Evolutionary conservation across 2,113 vertebrate genomes (phyloP), one percentile per base, ranked within the genome.

Genomic region (Columba janthina): DNA sequence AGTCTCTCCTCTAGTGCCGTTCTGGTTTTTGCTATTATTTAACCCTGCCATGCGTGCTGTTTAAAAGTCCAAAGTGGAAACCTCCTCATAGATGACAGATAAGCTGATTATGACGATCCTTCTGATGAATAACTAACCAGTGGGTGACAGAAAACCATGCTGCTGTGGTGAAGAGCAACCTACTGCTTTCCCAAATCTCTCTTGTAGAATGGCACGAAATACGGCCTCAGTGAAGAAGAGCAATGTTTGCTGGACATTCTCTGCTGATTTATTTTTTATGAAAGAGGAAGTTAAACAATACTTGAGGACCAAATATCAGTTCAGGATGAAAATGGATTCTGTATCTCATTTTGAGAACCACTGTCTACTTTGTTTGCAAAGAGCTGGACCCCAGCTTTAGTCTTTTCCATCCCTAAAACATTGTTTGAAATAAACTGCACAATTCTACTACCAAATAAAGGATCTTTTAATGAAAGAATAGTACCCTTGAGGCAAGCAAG

Each of bases 1-100:
- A 53, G 24, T 38, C 11, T 75, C 16, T 60, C 26, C 54, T 71
- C 51, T 40, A 60, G 76, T 42, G 60, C 21, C 1, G 0, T 66
- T 76, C 67, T 71, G 26, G 75, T 40, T 13, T 79, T 77, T 5
- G 4, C 38, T 56, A 1, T 66, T 75, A 31, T 78, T 92, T 87
- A 67, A 60, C 74, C 61, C 34, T 78, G 14, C 22, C 9, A 1
- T 50, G 26, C 26, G 29, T 54, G 22, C 44, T 50, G 5, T 78
- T 92, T 89, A n/a, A 32, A 92, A 87, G 60, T 70, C 51, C 32
- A 17, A 76, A 70, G 13, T n/a, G 69, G 69, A 86, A 83, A 36
- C 31, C 9, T 74, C 38, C 64, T 19, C 32, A 28, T 24, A 36
- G 57, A 74, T 56, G 34, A 92, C 80, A 56, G 73, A 54, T 12